phyloP scores from a whole-genome alignment of 2,113 vertebrate genomes.

The Cynoglossus semilaevis region DNA sequence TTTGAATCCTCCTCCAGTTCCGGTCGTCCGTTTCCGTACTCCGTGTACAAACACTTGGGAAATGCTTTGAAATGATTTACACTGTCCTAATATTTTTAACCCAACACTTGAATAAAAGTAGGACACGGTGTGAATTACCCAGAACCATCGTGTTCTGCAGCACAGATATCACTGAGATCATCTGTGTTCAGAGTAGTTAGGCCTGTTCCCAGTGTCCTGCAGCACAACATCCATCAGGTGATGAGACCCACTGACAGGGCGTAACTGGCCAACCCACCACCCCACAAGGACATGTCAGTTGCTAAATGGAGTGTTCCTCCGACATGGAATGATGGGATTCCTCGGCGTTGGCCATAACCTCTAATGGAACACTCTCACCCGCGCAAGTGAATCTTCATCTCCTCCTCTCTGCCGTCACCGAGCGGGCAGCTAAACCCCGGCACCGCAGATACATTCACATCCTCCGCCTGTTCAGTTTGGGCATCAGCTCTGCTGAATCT shows the following conservation, averaged over 20 bases:
- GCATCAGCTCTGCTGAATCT: constrained; percentile 67
- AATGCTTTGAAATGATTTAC: no score
- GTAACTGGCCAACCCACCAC: constrained; percentile 43
- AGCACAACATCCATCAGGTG: constrained; percentile 66
- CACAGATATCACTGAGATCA: constrained; percentile 5
- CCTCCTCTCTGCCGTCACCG: constrained; percentile 16
- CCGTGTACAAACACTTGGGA: no score
- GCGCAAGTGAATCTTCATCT: constrained; percentile 69
- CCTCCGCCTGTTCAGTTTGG: constrained; percentile 52
- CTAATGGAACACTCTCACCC: constrained; percentile 68
- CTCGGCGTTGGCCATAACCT: constrained; percentile 65
- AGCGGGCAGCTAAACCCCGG: constrained; percentile 8
- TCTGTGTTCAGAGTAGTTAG: constrained; percentile 34
- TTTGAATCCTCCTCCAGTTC: no score
- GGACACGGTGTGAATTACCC: neutral
- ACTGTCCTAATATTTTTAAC: no score
- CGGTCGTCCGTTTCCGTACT: no score
- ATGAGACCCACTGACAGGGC: constrained; percentile 60
- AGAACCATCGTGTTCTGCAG: constrained; percentile 1
- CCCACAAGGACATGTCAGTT: constrained; percentile 52
- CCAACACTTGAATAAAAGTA: neutral
- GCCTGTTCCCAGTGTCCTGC: constrained; percentile 44
- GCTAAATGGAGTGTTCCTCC: constrained; percentile 51
- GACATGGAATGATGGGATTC: constrained; percentile 73
- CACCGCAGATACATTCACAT: constrained; percentile 57